Evolutionary conservation across 2,888 invertebrate species (phyloP), one percentile per base, ranked within the genome.

Genomic region (Leptogaster cylindrica): DNA sequence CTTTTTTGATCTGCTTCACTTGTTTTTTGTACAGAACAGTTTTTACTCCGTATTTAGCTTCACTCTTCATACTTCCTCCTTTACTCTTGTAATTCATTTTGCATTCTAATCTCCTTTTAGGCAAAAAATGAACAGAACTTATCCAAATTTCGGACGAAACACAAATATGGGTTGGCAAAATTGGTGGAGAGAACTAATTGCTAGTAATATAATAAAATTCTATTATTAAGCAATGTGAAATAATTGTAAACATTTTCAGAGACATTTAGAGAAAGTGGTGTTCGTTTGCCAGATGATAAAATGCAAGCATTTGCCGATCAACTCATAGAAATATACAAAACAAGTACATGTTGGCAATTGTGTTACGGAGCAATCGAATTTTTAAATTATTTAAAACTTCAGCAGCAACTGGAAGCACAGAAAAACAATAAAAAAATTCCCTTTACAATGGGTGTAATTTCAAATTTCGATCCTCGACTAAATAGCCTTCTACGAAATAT

Each of bases 391-490:
- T 78, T 93, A 3, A 76, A 76, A 63, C 70, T 74, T 68, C 76
- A 77, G 68, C 76, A 76, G 36, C 75, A 76, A 55, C 44, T 73
- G 31, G 74, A 71, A 4, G 68, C 70, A n/a, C 73, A 71, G 55
- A 70, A 72, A 41, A 74, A 61, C 12, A 51, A 52, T 18, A 46
- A 28, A n/a, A 69, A 74, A 8, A 64, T 71, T 5, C 74, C 75
- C 3, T 75, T 76, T 51, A 72, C 73, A 7, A 73, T 94, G 44
- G 95, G 94, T 2, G 86, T 94, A 0, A 88, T 96, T 72, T 93
- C 95, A 4, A 96, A 96, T 81, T 93, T 90, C 81, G 96, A 96
- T 82, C 90, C 92, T 27, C 84, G 95, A 27, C 82, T 96, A 2
- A 83, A 87, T 68, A 82, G 83, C 3, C 85, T 95, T 70, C 82